Evolutionary conservation across 2,797 vertebrate species (phyloP).

Genomic region (Lutjanus argentimaculatus): DNA sequence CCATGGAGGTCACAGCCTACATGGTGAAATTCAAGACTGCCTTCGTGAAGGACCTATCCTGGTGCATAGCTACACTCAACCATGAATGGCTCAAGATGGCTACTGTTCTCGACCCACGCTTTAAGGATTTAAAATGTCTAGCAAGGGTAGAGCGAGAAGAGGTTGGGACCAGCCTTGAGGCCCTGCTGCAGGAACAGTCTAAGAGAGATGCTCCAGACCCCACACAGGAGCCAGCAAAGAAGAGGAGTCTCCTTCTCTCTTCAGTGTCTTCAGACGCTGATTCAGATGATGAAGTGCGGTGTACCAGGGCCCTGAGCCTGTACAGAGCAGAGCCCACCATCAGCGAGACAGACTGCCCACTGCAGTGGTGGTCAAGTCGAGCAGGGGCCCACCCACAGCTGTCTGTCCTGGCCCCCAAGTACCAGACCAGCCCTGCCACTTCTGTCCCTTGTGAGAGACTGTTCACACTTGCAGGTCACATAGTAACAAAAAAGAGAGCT

Average conservation of each 20-base stretch:
- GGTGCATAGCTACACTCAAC: too few relatives aligned
- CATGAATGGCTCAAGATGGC: too few relatives aligned
- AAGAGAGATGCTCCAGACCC: too few relatives aligned
- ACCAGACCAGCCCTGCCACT: conserved; percentile 14
- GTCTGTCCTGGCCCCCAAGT: conserved; percentile 16
- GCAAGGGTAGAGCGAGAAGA: background rate
- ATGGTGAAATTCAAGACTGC: background rate
- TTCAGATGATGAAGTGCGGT: too few relatives aligned
- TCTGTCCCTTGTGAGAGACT: conserved; percentile 3
- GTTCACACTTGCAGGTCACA: background rate
- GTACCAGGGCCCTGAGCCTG: too few relatives aligned
- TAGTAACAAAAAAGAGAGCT: background rate
- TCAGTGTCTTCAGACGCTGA: too few relatives aligned
- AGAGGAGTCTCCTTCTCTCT: too few relatives aligned
- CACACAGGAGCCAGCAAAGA: too few relatives aligned
- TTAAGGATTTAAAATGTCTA: too few relatives aligned
- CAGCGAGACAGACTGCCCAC: background rate
- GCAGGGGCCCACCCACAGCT: conserved; percentile 6
- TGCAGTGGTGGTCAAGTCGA: background rate
- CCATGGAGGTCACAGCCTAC: background rate
- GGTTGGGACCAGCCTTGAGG: background rate
- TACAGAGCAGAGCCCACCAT: too few relatives aligned
- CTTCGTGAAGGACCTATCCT: background rate
- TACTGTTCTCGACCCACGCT: background rate
- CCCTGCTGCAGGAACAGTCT: too few relatives aligned